Evolutionary conservation across 2,797 vertebrate genomes (phyloP), one percentile per base, ranked within the genome.

Genomic region (Rhinoraja longicauda): DNA sequence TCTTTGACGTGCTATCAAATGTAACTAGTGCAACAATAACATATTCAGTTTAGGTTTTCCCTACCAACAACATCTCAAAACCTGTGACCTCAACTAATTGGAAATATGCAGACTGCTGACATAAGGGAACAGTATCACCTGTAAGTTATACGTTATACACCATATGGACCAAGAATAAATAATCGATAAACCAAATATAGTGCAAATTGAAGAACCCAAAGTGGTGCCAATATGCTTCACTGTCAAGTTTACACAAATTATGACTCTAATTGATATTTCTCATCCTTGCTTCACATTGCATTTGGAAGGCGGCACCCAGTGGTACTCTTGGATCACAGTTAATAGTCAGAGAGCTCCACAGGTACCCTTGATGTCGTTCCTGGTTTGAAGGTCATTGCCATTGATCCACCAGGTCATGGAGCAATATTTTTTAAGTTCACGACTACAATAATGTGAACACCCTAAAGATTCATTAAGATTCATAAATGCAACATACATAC

Each of bases 401-500:
- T 59, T 26, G 1, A 1, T 62, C 17, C 29, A 62, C 29, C 62
- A 32, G 29, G 29, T 82, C 45, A 45, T 26, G 4, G n/a, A n/a
- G 86, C n/a, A 88, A 88, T 88, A 32, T 24, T 59, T n/a, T 64
- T 64, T 64, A 15, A 59, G 13, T 32, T 19, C 8, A 88, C 1
- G 7, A 32, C 4, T 29, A 57, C 84, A 64, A 64, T 29, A 32
- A 64, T 29, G 64, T 2, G 15, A 88, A 67, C n/a, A 64, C 0
- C 88, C 0, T 24, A 19, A 88, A 75, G 12, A 21, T 4, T 45
- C 36, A 70, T 53, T 91, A 53, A 26, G 39, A 15, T 91, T 91
- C 36, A 3, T 45, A 53, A 26, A 91, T 21, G 39, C 90, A 73
- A 92, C 36, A 45, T 9, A 92, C 95, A 95, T 94, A 99, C 99